Conservation (phyloP, 1,140 invertebrate genomes). For the Drosophila willistoni region DNA sequence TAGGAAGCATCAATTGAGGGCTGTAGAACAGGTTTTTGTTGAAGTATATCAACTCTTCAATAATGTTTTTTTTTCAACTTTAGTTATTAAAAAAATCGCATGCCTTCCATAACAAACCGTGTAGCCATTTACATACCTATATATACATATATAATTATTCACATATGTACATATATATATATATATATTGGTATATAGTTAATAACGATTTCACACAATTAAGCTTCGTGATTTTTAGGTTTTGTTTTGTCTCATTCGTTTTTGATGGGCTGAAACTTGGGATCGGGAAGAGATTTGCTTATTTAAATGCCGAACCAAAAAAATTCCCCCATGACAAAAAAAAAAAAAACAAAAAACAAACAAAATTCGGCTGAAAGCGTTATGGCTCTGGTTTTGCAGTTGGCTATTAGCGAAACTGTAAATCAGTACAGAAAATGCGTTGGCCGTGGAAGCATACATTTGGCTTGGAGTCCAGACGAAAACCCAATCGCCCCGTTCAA, state of each 20-base stretch:
- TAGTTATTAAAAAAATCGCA: not conserved
- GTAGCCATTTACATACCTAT: not conserved
- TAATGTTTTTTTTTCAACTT: not conserved
- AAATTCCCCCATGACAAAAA: conserved; percentile 42
- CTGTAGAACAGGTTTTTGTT: conserved; percentile 2
- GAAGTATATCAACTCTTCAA: not conserved
- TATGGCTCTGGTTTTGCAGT: conserved; percentile 35
- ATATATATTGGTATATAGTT: conserved; percentile 35
- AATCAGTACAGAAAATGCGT: conserved; percentile 76
- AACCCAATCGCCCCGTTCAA: not conserved
- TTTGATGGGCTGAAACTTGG: conserved; percentile 13
- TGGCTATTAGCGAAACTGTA: conserved; percentile 48
- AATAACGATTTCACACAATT: conserved; percentile 67
- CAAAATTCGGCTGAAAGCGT: conserved; percentile 43
- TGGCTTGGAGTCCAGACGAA: conserved; percentile 33
- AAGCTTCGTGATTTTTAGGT: conserved; percentile 35
- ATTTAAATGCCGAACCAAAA: conserved; percentile 47
- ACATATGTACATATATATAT: conserved; percentile 11
- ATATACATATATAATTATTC: conserved; percentile 16
- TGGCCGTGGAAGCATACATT: conserved; percentile 73
- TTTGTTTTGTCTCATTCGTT: conserved; percentile 19
- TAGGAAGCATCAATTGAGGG: not conserved
- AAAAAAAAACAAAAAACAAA: conserved; percentile 31
- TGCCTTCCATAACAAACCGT: not conserved
- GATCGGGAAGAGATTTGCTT: conserved; percentile 36